phyloP scores from a whole-genome alignment of 2,888 invertebrate species.

The Mesoligia furuncula region DNA sequence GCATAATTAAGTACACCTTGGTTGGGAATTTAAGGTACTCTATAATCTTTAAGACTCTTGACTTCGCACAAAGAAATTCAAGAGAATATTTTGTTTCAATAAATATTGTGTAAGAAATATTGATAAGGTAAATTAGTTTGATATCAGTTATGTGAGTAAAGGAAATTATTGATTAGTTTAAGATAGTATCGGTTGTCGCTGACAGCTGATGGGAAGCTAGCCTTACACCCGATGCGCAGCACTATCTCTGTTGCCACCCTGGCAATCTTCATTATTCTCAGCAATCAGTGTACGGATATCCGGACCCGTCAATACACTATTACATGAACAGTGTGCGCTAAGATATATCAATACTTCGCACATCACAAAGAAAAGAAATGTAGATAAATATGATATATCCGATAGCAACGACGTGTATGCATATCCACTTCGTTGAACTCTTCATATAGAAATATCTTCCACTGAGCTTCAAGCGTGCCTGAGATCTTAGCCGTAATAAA shows the following conservation, averaged over 20 bases:
- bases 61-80: not conserved
- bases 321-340: not conserved
- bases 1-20: constrained; percentile 18
- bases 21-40: not conserved
- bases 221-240: constrained; percentile 5
- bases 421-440: constrained; percentile 20
- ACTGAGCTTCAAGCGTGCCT: not conserved
- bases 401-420: not conserved
- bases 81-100: not conserved
- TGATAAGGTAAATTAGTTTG: constrained; percentile 9
- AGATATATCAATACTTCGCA: constrained; percentile 5
- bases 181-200: constrained; percentile 27
- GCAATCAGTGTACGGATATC: constrained; percentile 44
- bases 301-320: constrained; percentile 17
- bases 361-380: not conserved
- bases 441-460: constrained; percentile 4
- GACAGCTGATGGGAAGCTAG: constrained; percentile 37
- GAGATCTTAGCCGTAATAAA: constrained; percentile 15
- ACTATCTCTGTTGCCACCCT: constrained; percentile 28
- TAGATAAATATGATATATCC: constrained; percentile 7
- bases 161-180: constrained; percentile 29
- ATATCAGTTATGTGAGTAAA: constrained; percentile 12
- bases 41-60: not conserved
- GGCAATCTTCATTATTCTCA: constrained; percentile 55
- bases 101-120: constrained; percentile 2